Evolutionary conservation across 2,113 vertebrate species (phyloP).

Genomic region (Dipodomys stephensi): DNA sequence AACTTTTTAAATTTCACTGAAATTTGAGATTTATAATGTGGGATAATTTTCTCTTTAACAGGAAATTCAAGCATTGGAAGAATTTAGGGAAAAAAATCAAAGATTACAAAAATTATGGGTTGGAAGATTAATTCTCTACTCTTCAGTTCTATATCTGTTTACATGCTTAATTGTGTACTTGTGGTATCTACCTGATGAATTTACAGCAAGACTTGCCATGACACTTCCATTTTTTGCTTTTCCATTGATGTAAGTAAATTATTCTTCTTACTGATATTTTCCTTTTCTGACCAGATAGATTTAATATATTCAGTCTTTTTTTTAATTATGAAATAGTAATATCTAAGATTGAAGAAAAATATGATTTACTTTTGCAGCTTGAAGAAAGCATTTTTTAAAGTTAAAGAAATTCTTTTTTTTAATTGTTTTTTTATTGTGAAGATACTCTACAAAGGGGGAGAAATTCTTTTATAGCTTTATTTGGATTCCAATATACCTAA

Average conservation of each 20-base stretch:
- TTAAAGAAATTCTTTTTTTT: not conserved
- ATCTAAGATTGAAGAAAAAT: constrained; percentile 57
- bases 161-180: constrained; percentile 93
- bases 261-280: constrained; percentile 68
- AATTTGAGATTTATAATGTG: constrained; percentile 67
- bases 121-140: constrained; percentile 95
- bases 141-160: constrained; percentile 92
- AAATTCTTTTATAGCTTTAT: constrained; percentile 54
- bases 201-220: constrained; percentile 92
- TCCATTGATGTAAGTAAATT: constrained; percentile 95
- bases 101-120: constrained; percentile 96
- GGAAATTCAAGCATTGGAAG: constrained; percentile 95
- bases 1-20: constrained; percentile 51
- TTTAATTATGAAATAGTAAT: constrained; percentile 57
- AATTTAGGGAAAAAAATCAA: constrained; percentile 97
- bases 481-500: not conserved
- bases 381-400: not conserved
- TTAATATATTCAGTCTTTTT: constrained; percentile 53
- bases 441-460: not conserved
- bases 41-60: constrained; percentile 84
- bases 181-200: constrained; percentile 96
- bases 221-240: constrained; percentile 94
- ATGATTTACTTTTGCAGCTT: constrained; percentile 50
- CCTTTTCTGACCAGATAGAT: constrained; percentile 18
- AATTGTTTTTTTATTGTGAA: not conserved